Evolutionary conservation across 2,113 vertebrate genomes (phyloP), one percentile per base, ranked within the genome.

Genomic region (Patagioenas fasciata): DNA sequence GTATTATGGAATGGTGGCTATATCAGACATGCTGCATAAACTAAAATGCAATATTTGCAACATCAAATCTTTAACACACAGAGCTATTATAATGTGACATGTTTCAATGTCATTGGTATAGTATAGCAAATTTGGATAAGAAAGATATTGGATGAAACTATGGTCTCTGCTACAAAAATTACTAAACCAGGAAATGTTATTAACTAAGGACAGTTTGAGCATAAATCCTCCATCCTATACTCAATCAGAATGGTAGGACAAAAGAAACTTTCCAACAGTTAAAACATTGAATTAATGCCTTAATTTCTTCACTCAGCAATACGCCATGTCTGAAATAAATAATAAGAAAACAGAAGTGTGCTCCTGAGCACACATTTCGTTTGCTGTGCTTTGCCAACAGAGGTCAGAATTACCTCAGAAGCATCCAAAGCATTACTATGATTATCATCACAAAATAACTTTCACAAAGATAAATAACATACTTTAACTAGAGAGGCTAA

Each of bases 311-410:
- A 83, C 26, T 56, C 51, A 66, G 17, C 5, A 91, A 58, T 10
- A 58, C 11, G 13, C 38, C 12, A 44, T 20, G 17, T 56, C 56
- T 64, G 38, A 90, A 95, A 88, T 44, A 83, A 91, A 83, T n/a
- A 83, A 26, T 36, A 67, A 17, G 64, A 73, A 88, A 95, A 32
- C 64, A 92, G 29, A 91, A 80, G 21, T 7, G 42, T 90, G 40
- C 29, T 93, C 56, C 19, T 42, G 47, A 88, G 53, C 24, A 88
- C 0, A 3, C 40, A 50, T 81, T 96, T 94, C 65, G 54, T 84
- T 92, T 95, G 80, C 96, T 89, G 58, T 89, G 65, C 61, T 94
- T 96, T 95, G 88, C 93, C 93, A 94, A 97, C 80, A 96, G 95
- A 93, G 93, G 92, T 93, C 96, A 96, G 90, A 94, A 90, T 88